These are phyloP conservation scores for Listronotus bonariensis DNA, from an alignment of 1,140 invertebrate genomes.

Conservation along the genomic window DNA sequence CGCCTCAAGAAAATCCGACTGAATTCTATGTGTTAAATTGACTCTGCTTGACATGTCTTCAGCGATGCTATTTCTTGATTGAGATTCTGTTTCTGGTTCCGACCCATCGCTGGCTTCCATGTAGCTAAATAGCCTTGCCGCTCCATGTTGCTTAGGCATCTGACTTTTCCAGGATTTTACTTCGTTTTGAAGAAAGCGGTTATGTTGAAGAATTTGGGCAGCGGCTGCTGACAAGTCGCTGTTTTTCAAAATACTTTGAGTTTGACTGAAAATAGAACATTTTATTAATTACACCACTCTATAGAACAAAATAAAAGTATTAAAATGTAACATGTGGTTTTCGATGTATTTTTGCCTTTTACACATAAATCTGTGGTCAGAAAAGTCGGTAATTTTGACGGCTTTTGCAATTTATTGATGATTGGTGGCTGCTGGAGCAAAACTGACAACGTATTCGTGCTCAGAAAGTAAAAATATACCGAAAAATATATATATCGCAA, in stretches of 20 bases:
- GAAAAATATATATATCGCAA: too few species aligned
- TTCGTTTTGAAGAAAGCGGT: conserved; percentile 48
- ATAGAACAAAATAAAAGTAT: too few species aligned
- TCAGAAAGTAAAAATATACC: too few species aligned
- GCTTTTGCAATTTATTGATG: too few species aligned
- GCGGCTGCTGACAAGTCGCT: conserved; percentile 46
- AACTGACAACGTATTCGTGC: too few species aligned
- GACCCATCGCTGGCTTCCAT: conserved; percentile 65
- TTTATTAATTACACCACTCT: too few species aligned
- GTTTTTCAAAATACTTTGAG: conserved; percentile 36
- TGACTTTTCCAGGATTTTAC: conserved; percentile 52
- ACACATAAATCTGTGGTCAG: too few species aligned
- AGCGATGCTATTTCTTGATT: conserved; percentile 59
- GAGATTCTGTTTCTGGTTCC: conserved; percentile 54
- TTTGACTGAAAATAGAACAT: conserved; percentile 24
- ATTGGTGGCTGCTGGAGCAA: too few species aligned
- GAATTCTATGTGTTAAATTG: conserved; percentile 77
- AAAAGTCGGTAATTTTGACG: too few species aligned
- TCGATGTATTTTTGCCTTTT: too few species aligned
- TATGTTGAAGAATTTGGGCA: conserved; percentile 47
- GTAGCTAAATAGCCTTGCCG: conserved; percentile 63
- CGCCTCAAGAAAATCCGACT: conserved; percentile 60
- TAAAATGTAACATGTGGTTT: too few species aligned
- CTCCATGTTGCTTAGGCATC: conserved; percentile 59
- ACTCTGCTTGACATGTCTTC: conserved; percentile 72